A percentile compares a stretch with the other conserved stretches of the same genome.
phyloP scores from a whole-genome alignment of 2,888 invertebrate genomes.

The Caenorhabditis becei region DNA sequence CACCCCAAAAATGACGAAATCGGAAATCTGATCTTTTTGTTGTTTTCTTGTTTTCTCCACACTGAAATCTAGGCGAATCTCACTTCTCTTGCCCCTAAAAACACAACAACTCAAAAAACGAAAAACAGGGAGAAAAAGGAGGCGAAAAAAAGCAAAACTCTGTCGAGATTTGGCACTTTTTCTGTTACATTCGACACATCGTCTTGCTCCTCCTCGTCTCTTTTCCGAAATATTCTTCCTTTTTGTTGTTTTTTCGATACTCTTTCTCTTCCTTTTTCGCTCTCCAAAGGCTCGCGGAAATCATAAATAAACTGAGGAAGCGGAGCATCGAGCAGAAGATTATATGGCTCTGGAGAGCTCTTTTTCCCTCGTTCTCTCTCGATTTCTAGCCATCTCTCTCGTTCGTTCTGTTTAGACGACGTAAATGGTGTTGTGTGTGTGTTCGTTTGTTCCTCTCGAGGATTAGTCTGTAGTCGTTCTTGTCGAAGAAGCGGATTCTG shows the following conservation, averaged over 20 bases:
- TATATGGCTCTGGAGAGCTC: slow-evolving; percentile 4
- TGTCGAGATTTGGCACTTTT: slow-evolving; percentile 34
- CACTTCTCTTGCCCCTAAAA: background rate
- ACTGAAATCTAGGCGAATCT: background rate
- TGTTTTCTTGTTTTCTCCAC: background rate
- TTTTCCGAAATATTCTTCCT: background rate
- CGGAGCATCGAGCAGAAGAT: slow-evolving; percentile 5
- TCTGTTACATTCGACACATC: slow-evolving; percentile 15
- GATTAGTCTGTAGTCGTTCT: no score
- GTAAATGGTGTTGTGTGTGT: background rate
- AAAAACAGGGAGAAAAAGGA: no score
- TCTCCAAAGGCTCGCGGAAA: slow-evolving; percentile 3
- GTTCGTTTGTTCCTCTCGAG: no score
- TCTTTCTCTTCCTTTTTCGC: background rate
- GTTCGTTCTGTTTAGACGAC: background rate
- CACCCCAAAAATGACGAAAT: no score
- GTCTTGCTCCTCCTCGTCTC: slow-evolving; percentile 10
- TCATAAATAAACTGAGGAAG: slow-evolving; percentile 23
- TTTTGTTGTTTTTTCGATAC: slow-evolving; percentile 10
- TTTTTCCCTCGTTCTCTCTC: no score
- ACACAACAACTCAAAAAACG: slow-evolving; percentile 43
- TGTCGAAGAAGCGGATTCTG: no score
- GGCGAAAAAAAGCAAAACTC: background rate
- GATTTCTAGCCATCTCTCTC: background rate
- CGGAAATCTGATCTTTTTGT: slow-evolving; percentile 37